phyloP scores from a whole-genome alignment of 2,113 vertebrate species.

The Tursiops truncatus region DNA sequence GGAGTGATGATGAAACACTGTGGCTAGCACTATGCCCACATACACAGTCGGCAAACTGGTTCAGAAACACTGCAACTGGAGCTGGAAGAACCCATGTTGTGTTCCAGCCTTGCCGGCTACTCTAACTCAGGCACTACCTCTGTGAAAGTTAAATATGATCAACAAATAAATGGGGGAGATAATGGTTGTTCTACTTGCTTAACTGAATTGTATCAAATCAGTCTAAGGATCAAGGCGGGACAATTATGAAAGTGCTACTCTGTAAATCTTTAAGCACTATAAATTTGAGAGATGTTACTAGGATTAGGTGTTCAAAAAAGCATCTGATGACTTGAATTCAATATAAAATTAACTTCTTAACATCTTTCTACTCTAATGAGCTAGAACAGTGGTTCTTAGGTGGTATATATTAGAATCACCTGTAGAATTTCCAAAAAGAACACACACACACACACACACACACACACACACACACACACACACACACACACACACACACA shows the following conservation, averaged over 20 bases:
- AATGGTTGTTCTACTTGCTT: background rate
- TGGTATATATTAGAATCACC: background rate
- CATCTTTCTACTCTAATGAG: background rate
- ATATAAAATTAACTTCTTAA: background rate
- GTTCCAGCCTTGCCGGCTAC: background rate
- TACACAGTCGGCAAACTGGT: background rate
- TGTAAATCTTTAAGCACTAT: background rate
- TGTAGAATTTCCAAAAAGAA: background rate
- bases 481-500: background rate
- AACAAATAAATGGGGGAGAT: background rate
- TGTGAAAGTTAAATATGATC: background rate
- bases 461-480: background rate
- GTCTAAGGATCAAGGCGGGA: background rate
- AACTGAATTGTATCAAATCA: background rate
- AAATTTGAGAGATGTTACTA: background rate
- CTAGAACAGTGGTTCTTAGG: background rate
- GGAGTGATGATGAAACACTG: background rate
- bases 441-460: background rate
- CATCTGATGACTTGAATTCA: conserved; percentile 22
- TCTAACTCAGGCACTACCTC: background rate
- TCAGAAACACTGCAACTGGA: background rate
- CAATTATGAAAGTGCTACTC: background rate
- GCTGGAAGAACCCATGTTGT: background rate
- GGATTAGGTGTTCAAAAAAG: background rate
- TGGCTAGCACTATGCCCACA: background rate